Base-by-base conservation (phyloP, 2,113 vertebrate species). In the Grammomys surdaster region DNA sequence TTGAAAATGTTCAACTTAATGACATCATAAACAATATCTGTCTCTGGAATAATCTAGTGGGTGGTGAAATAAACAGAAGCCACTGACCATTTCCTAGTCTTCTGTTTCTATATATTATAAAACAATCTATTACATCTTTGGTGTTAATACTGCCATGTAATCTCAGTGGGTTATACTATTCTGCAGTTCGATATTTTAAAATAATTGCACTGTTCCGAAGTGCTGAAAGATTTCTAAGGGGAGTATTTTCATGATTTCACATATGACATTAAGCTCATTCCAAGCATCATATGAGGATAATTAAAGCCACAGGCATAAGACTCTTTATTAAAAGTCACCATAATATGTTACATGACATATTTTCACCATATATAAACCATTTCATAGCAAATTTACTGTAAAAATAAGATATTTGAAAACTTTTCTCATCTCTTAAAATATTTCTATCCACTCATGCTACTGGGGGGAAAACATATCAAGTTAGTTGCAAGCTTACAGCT, bases 1-100 rank as follows among this genome's bases (percentile, higher is more conserved):
- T 81, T 75, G 82, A 56, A 94, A 92, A 65, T 93, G 9, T 70
- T 96, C n/a, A 96, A 63, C 7, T 65, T 58, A 78, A 76, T 92
- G 48, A 84, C 1, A 22, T 60, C n/a, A 89, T 87, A 78, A 94
- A 73, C 20, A 88, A 28, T 48, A 14, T 16, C 14, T 48, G 2
- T 86, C 51, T 33, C 9, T 84, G 28, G 12, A 78, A 90, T 40
- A 94, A 63, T 43, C 7, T 84, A 65, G 5, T 80, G 56, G 46
- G 22, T 24, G 90, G 16, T 60, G 5, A 94, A 97, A 95, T 75
- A 94, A 92, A 84, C 20, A 26, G 13, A 69, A 33, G 5, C 19
- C 54, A 80, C 65, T 84, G 46, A 16, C 28, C 4, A 60, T 63
- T 88, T 48, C 1, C 92, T 82, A 89, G 46, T 2, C 0, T 5